Evolutionary conservation across 2,888 invertebrate species (phyloP), one percentile per base, ranked within the genome.

Genomic region (Tenodera sinensis): DNA sequence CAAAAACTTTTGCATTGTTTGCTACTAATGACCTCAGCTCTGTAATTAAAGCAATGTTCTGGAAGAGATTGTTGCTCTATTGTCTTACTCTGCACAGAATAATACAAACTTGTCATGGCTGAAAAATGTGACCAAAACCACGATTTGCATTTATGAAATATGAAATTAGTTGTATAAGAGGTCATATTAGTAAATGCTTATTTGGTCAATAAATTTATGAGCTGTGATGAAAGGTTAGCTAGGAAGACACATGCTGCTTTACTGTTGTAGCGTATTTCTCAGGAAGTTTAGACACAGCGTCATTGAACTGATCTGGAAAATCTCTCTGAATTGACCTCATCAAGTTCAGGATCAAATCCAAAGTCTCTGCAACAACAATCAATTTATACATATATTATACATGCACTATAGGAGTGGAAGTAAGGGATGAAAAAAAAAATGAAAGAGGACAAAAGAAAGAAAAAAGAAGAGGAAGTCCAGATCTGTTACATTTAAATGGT

Each of bases 241-340:
- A 89, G 54, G 89, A 89, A 27, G 85, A 90, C 88, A 93, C 92
- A 54, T 92, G 89, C 54, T 91, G 91, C 89, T 93, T 92, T 87
- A 93, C 90, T 86, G 91, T 92, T 42, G 92, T 92, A 47, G 93
- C 92, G 28, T 93, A 92, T 90, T 93, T 93, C 82, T 93, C 92
- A 71, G 94, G 93, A 83, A 94, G 91, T 84, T 93, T 92, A 83
- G 93, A 92, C 84, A 94, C 93, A 15, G 94, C 93, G 20, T 92
- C 92, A 88, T 93, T 94, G 92, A 95, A 95, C 91, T 95, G 94
- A 81, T 94, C 94, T 0, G 94, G 93, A 91, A 96, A 96, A 91
- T 95, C 95, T 90, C 93, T 93, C 90, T 95, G 94, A 25, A 95
- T 93, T 54, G 94, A 94, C 92, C 94, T 94, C 85, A 96, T 92